phyloP scores from a whole-genome alignment of 1,140 invertebrate species.

The Nebria ingens region DNA sequence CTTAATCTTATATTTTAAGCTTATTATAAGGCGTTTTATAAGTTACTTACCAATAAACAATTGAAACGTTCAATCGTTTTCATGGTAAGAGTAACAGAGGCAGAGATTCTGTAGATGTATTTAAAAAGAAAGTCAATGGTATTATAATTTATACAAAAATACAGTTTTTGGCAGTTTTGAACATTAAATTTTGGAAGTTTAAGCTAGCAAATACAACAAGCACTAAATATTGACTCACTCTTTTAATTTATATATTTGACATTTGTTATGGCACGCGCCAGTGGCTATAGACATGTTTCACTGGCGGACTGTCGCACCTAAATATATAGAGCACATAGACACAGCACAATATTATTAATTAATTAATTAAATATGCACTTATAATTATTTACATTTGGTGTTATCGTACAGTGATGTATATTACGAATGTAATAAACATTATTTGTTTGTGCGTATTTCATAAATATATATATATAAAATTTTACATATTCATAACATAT shows the following conservation, averaged over 20 bases:
- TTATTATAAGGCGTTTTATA: not conserved
- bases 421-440: not conserved
- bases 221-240: not conserved
- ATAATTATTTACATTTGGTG: slow-evolving; percentile 6
- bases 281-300: not conserved
- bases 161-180: not conserved
- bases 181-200: not conserved
- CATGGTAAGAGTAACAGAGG: too few relatives aligned
- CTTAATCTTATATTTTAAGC: not conserved
- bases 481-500: slow-evolving; percentile 2
- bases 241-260: not conserved
- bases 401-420: not conserved
- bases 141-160: too few relatives aligned
- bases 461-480: slow-evolving; percentile 2
- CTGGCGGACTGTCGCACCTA: not conserved
- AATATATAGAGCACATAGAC: not conserved
- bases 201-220: not conserved
- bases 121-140: not conserved
- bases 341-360: not conserved
- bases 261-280: slow-evolving; percentile 1
- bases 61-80: too few relatives aligned
- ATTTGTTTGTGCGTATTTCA: not conserved
- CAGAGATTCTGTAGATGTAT: not conserved
- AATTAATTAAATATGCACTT: not conserved
- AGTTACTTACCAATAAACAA: not conserved